Base-by-base conservation (phyloP, 1,140 invertebrate genomes). In the Neodiprion lecontei region DNA sequence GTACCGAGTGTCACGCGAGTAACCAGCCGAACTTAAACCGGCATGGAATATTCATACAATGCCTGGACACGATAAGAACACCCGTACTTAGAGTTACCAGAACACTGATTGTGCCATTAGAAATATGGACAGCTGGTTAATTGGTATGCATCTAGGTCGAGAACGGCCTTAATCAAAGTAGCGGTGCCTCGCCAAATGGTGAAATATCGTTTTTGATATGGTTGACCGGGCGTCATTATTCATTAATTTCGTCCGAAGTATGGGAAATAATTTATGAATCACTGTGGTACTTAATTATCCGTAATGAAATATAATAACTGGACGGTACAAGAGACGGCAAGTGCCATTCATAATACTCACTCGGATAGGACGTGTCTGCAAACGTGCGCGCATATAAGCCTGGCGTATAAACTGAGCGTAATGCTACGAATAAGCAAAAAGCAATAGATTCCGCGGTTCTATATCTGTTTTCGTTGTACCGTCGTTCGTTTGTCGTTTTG, bases 211-310 rank as follows among this genome's bases (percentile, higher is more conserved):
- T 40, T 40, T 67, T 40, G 50, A 65, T 65, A n/a, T 71, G 69
- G 74, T 74, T 76, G 2, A 40, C 28, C 28, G 28, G 5, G 75
- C 69, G 48, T 66, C 70, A 81, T 81, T 77, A 76, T 78, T 75
- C 72, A 76, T 75, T 72, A 77, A 76, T 80, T 80, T 79, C 78
- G 11, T 61, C 53, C n/a, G n/a, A 14, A 61, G 53, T 80, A 73
- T 71, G 66, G 77, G 79, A 78, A 61, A 80, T 81, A 76, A 81
- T 81, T 81, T 81, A 81, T 78, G 73, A 74, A 79, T 78, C 70
- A 78, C 79, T 14, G 72, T 76, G 77, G 72, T 78, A 74, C 72
- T 81, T 80, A 72, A 81, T 81, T 80, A 76, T 76, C 53, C 53
- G 53, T 61, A 75, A 74, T 81, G 79, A 77, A 81, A 78, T 78